Conservation (phyloP, 2,888 invertebrate species). For the Malthinus flaveolus region DNA sequence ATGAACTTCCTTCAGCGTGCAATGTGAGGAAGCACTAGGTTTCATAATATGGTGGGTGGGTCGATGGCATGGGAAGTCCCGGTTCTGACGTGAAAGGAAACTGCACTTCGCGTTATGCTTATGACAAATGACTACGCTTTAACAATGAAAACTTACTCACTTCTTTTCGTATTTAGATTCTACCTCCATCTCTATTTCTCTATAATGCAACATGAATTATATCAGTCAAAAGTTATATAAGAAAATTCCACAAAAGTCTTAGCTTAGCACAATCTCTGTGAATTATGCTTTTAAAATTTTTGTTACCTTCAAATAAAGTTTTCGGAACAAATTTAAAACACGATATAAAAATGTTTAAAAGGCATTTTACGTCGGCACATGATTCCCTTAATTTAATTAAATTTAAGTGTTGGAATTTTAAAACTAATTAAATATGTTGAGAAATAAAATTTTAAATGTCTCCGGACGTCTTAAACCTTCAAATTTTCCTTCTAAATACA, state of each 20-base stretch:
- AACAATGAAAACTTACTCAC: conserved; percentile 40
- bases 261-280: conserved; percentile 21
- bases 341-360: conserved; percentile 9
- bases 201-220: conserved; percentile 39
- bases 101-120: conserved; percentile 41
- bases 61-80: conserved; percentile 34
- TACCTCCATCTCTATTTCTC: conserved; percentile 35
- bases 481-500: conserved; percentile 9
- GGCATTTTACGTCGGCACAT: not conserved
- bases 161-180: conserved; percentile 31
- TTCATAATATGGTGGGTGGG: conserved; percentile 36
- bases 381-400: not conserved
- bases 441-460: conserved; percentile 1
- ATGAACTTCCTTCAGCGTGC: conserved; percentile 33
- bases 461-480: not conserved
- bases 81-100: conserved; percentile 44
- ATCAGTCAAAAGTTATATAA: conserved; percentile 30
- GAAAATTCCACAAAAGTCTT: conserved; percentile 20
- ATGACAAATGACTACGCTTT: conserved; percentile 43
- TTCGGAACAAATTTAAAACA: conserved; percentile 18
- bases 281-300: conserved; percentile 24
- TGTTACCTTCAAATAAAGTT: conserved; percentile 18
- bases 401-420: no score
- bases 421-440: not conserved
- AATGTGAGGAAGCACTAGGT: conserved; percentile 28